Base-by-base conservation (phyloP, 2,888 invertebrate species). In the Hydraecia micacea region DNA sequence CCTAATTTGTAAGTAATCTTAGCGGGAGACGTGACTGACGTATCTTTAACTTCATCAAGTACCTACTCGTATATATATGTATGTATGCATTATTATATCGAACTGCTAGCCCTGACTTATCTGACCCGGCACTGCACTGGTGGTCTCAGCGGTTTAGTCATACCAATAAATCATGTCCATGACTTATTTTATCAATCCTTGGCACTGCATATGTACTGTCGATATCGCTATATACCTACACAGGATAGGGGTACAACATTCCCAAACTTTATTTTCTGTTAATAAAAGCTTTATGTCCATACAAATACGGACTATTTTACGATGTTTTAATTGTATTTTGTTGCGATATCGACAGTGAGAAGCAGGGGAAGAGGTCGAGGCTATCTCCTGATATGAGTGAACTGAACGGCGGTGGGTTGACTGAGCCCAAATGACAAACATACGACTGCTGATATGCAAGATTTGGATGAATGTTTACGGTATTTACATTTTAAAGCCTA, bases 321-420 rank as follows among this genome's bases (percentile, higher is more conserved):
- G 42, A 52, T 85, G 82, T 73, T 70, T 18, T 69, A n/a, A 55
- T 62, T 83, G 58, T 58, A 58, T 60, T 78, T 66, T 70, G 77
- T 66, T 77, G 69, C 76, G 86, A 87, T 91, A 92, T 88, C 88
- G 83, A 71, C 79, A 90, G 82, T 91, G 91, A 92, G 92, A 90
- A 92, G 86, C 91, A 91, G 92, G 93, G 95, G 94, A 93, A 93
- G 95, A 95, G 96, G 96, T 96, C 95, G 96, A 94, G 96, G 96
- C 91, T 96, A 95, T 95, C 94, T 91, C 80, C 87, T 90, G 96
- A 96, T 96, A 96, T 95, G 86, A 88, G 69, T 91, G 92, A 93
- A 93, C 93, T 92, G 92, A 83, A 84, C 79, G 71, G 73, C 91
- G 91, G 87, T 90, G 91, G 86, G 93, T 93, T 93, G 92, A 91